Evolutionary conservation across 2,797 vertebrate genomes (phyloP).

Genomic region (Macropodus opercularis): DNA sequence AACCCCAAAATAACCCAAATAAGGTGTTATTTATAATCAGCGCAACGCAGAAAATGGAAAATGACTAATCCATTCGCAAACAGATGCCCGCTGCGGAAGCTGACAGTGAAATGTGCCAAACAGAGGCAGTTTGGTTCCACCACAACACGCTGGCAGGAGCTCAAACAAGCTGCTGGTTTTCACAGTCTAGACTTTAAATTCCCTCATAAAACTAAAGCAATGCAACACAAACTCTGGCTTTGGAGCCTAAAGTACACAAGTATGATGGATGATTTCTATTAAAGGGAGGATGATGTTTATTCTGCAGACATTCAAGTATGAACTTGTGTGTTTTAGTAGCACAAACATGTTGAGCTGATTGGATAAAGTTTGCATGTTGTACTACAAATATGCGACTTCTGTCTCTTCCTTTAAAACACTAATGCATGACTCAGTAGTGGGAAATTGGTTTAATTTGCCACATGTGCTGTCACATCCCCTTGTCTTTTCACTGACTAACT

Average conservation of each 20-base stretch:
- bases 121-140: conserved; percentile 51
- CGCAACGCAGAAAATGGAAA: conserved; percentile 18
- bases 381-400: conserved; percentile 1
- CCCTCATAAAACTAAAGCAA: conserved; percentile 56
- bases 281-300: conserved; percentile 5
- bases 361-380: conserved; percentile 1
- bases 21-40: conserved; percentile 17
- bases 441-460: conserved; percentile 6
- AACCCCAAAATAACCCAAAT: conserved; percentile 18
- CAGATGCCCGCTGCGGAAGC: conserved; percentile 23
- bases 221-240: conserved; percentile 37
- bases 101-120: conserved; percentile 46
- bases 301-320: conserved; percentile 19
- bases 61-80: conserved; percentile 27
- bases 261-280: conserved; percentile 28
- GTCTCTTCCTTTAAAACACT: conserved; percentile 1
- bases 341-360: conserved; percentile 8
- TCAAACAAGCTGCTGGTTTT: conserved; percentile 63
- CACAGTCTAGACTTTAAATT: conserved; percentile 68
- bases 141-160: conserved; percentile 60
- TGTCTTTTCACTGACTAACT: conserved; percentile 23
- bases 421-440: background rate
- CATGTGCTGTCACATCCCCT: conserved; percentile 15
- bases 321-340: conserved; percentile 13
- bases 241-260: conserved; percentile 24